Evolutionary conservation across 53 echinoderm and acorn worm genomes (phyloP), one percentile per base, ranked within the genome.

Genomic region (Astropecten irregularis): DNA sequence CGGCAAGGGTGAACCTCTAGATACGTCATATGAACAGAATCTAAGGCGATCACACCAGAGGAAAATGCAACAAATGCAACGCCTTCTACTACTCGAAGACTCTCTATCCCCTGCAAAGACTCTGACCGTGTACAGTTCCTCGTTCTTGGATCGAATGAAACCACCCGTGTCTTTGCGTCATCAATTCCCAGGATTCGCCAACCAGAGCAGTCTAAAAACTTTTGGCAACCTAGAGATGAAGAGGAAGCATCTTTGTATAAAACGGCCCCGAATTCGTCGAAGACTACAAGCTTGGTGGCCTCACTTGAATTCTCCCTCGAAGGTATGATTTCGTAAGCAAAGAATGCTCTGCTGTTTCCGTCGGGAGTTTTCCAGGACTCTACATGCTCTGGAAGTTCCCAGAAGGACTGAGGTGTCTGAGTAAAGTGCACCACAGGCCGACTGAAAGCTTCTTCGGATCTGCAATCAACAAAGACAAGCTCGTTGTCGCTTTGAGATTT

Each of bases 391-490:
- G 74, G 57, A 33, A 73, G 22, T 5, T 9, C 56, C 74, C 74
- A 73, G 21, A 18, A 56, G 9, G 3, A 15, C 3, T 56, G 29
- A 8, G 54, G 19, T 18, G 55, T n/a, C 18, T 11, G 21, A 0
- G 55, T 30, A 19, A 55, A 73, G 36, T 53, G 54, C 30, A 73
- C 56, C 53, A 34, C 20, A 9, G 74, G 74, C 13, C 3, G 9
- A 4, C 2, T 20, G 74, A 73, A 73, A 5, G 74, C 29, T 3
- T 39, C 39, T 22, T 20, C 16, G 35, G 30, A 18, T 5, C 8
- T 23, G 49, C 55, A 73, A 25, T 56, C 55, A 18, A 55, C 74
- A 36, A 73, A 73, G 0, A 56, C 74, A 8, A 73, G 19, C 4
- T 26, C 56, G 21, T 73, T 73, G 56, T 53, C 74, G 7, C 29